These are phyloP conservation scores for Criorhina ranunculi DNA, from an alignment of 2,888 invertebrate species.

Conservation along the genomic window DNA sequence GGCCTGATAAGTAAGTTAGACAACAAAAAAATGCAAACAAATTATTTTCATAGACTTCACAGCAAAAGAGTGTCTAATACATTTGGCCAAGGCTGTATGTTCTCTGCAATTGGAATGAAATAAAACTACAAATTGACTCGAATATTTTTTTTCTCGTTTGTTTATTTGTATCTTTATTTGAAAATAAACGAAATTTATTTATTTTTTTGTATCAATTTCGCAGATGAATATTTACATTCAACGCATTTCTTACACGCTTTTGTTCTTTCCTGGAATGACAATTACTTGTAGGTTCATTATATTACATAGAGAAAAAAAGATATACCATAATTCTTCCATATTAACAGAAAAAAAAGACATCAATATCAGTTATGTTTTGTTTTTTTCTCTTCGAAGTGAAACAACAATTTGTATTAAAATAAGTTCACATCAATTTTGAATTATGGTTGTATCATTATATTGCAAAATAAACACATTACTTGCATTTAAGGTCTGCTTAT, in stretches of 20 bases:
- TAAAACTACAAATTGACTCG: slow-evolving; percentile 5
- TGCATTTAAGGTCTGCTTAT: slow-evolving; percentile 29
- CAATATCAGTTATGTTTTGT: slow-evolving; percentile 21
- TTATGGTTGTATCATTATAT: slow-evolving; percentile 14
- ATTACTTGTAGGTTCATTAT: slow-evolving; percentile 68
- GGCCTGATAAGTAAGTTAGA: too few species aligned
- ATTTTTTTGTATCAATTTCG: slow-evolving; percentile 58
- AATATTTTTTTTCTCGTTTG: slow-evolving; percentile 28
- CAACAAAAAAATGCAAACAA: too few species aligned
- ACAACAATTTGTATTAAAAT: slow-evolving; percentile 38
- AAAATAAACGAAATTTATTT: slow-evolving; percentile 70
- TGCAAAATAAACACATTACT: slow-evolving; percentile 42
- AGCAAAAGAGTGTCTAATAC: too few species aligned
- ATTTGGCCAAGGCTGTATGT: too few species aligned
- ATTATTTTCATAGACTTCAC: too few species aligned
- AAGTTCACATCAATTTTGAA: slow-evolving; percentile 45
- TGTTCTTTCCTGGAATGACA: slow-evolving; percentile 70
- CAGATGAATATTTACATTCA: slow-evolving; percentile 54
- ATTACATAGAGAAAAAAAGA: slow-evolving; percentile 70
- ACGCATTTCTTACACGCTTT: slow-evolving; percentile 38
- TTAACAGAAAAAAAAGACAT: slow-evolving; percentile 51
- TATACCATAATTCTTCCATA: slow-evolving; percentile 38
- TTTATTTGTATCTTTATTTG: slow-evolving; percentile 72
- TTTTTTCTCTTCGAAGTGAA: slow-evolving; percentile 15
- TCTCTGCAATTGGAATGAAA: background rate